Evolutionary conservation across 2,797 vertebrate genomes (phyloP), one percentile per base, ranked within the genome.

Genomic region (Acipenser transmontanus): DNA sequence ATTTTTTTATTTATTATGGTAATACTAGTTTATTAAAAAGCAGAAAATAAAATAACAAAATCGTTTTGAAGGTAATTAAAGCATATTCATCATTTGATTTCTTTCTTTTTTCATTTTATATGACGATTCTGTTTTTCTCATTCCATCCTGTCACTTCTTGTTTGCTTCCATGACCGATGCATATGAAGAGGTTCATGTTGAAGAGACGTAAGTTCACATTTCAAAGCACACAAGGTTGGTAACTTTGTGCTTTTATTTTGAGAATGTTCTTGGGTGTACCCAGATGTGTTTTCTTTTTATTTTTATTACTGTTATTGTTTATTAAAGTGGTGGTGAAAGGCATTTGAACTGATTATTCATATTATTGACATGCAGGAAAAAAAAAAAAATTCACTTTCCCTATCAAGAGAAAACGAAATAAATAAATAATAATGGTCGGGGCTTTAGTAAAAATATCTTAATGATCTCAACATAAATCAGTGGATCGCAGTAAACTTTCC

Each of bases 101-200:
- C 7, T 62, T 6, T 56, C 17, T 64, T 14, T 64, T 52, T 50
- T 17, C 47, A 13, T 13, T 10, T 57, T 57, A 17, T 47, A 20
- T 11, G 47, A 63, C n/a, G 17, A 50, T 68, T 63, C 51, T 7
- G 7, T 52, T 64, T 48, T 69, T 81, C 76, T 72, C 80, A 71
- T 74, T 74, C 75, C 78, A 72, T 79, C 84, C 75, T 88, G 81
- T 87, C 78, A 74, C 80, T 85, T 80, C 10, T 73, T 78, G 63
- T 78, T 81, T 84, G 81, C 85, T 83, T 69, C 81, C 85, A 67
- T 70, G 84, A 71, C 20, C 76, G 81, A 81, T 71, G 83, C 78
- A 74, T 70, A 77, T 82, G 87, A 86, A 81, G 84, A 85, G 74
- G 74, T 82, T 77, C 82, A 0, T 78, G 77, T 79, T 85, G 80